phyloP scores from a whole-genome alignment of 2,797 vertebrate genomes.

The Sitta carolinensis region DNA sequence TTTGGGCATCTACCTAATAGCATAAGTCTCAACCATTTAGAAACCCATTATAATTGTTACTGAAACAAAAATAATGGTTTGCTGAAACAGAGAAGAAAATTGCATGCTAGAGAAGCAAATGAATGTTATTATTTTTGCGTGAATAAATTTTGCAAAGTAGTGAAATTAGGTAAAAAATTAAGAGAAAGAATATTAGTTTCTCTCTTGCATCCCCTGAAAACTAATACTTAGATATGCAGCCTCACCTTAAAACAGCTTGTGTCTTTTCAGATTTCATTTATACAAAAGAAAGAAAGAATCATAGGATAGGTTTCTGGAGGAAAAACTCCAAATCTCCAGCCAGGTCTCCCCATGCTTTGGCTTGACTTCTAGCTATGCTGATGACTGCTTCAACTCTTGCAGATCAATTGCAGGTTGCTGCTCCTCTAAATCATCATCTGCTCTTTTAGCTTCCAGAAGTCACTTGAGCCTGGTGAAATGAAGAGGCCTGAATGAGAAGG shows the following conservation, averaged over 20 bases:
- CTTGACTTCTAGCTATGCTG: background rate
- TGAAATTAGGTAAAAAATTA: background rate
- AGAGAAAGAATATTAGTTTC: background rate
- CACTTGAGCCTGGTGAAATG: background rate
- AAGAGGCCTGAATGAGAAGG: background rate
- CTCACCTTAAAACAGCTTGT: background rate
- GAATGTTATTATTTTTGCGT: background rate
- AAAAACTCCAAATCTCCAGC: background rate
- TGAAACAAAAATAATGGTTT: background rate
- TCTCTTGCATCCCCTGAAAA: background rate
- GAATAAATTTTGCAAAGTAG: background rate
- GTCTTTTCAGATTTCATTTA: background rate
- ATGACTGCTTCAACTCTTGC: background rate
- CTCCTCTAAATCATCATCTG: background rate
- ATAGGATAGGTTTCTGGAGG: background rate
- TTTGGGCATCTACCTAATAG: background rate
- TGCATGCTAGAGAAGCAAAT: background rate
- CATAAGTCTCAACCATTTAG: background rate
- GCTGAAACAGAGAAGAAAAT: background rate
- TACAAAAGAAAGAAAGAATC: background rate
- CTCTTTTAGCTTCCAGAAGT: background rate
- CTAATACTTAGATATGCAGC: background rate
- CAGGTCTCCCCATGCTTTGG: background rate
- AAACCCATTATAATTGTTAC: constrained; percentile 27
- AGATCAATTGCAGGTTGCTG: background rate